Percentiles rank a stretch among this genome's conserved stretches.
Conservation (phyloP, 2,113 vertebrate species). For the Haemorhous mexicanus region DNA sequence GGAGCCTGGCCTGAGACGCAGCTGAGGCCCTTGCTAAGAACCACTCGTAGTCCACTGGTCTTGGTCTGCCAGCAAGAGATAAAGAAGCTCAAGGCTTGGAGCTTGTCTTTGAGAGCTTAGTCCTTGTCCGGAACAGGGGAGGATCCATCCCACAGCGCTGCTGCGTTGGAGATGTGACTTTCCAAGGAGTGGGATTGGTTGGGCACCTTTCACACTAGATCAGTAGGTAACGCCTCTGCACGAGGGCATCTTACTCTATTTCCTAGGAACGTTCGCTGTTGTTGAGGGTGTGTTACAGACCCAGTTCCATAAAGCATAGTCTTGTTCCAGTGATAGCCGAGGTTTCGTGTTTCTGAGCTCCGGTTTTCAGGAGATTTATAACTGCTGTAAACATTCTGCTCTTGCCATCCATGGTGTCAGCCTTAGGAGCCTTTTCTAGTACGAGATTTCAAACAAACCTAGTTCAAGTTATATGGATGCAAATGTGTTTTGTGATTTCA, state of each 20-base stretch:
- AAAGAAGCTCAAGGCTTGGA: conserved; percentile 65
- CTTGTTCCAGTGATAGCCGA: conserved; percentile 57
- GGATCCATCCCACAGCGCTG: background rate
- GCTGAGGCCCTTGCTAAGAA: conserved; percentile 52
- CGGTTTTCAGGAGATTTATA: conserved; percentile 66
- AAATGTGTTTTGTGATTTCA: conserved; percentile 65
- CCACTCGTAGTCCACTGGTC: conserved; percentile 64
- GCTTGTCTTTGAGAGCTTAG: conserved; percentile 18
- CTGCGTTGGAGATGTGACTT: conserved; percentile 27
- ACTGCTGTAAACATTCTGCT: conserved; percentile 63
- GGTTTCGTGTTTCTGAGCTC: conserved; percentile 66
- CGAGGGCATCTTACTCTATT: conserved; percentile 9
- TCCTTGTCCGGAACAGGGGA: background rate
- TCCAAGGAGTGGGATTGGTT: conserved; percentile 50
- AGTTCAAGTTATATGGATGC: conserved; percentile 64
- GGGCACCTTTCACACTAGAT: conserved; percentile 43
- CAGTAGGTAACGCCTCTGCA: conserved; percentile 15
- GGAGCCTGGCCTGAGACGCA: conserved; percentile 38
- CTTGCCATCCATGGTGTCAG: conserved; percentile 58
- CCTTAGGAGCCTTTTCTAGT: conserved; percentile 64
- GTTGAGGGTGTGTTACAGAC: conserved; percentile 28
- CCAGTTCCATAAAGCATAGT: conserved; percentile 43
- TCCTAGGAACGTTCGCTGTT: conserved; percentile 19
- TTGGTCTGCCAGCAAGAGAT: conserved; percentile 56
- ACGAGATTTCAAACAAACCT: conserved; percentile 32